These are phyloP conservation scores for Ptychochromis oligacanthus DNA, from an alignment of 2,113 vertebrate genomes.

Conservation along the genomic window DNA sequence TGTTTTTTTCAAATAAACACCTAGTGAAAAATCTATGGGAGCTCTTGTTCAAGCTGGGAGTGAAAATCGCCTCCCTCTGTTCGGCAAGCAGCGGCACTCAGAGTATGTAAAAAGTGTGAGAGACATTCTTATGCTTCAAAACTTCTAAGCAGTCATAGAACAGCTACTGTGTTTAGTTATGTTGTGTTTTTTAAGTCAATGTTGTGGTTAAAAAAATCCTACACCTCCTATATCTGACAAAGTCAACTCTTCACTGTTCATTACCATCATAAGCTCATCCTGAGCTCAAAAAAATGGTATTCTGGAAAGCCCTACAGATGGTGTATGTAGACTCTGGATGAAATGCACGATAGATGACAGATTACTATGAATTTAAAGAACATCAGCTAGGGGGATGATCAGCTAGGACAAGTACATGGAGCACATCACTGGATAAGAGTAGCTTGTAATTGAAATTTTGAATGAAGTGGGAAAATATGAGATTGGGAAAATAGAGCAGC, in stretches of 20 bases:
- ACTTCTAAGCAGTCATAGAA: not conserved
- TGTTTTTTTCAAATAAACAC: not conserved
- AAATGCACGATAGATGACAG: not conserved
- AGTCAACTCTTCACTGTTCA: not conserved
- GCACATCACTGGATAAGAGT: not conserved
- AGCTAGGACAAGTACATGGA: not conserved
- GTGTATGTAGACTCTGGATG: not conserved
- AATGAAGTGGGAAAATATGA: not conserved
- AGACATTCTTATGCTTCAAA: not conserved
- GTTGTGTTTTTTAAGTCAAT: not conserved
- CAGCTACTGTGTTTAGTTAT: not conserved
- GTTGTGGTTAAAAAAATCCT: not conserved
- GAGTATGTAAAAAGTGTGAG: not conserved
- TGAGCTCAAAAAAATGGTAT: not conserved
- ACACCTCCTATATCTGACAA: not conserved
- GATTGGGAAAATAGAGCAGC: not conserved
- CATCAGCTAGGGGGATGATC: not conserved
- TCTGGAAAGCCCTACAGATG: not conserved
- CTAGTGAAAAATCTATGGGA: not conserved
- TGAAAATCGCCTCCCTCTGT: not conserved
- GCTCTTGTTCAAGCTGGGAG: not conserved
- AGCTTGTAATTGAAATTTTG: not conserved
- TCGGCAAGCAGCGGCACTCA: not conserved
- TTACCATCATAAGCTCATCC: not conserved
- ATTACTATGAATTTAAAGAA: conserved; percentile 14